Base-by-base conservation (phyloP, 2,888 invertebrate species). In the Ditylenchus weischeri region DNA sequence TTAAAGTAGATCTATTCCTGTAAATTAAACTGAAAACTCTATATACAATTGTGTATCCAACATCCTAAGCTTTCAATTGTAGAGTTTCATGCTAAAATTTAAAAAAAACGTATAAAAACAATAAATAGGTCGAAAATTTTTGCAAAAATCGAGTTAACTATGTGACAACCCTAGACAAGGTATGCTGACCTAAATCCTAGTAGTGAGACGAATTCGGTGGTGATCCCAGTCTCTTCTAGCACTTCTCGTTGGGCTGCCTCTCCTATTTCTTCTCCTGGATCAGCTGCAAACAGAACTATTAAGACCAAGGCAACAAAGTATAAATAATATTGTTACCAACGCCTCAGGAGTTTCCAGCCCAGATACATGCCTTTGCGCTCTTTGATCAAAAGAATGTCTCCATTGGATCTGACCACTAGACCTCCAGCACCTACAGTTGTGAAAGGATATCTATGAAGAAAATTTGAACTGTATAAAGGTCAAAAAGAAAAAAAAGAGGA, bases 311-410 rank as follows among this genome's bases (percentile, higher is more conserved):
- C n/a, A 18, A 23, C 54, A 54, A 18, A 10, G 21, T 50, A 6
- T 4, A 54, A 54, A 54, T 15, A 54, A 13, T 29, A 11, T 54
- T 2, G n/a, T 11, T 54, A 54, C 54, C 54, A 7, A 51, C 90
- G 62, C 93, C 93, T 64, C 94, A 93, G 19, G 94, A 93, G 85
- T 85, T 93, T 93, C 92, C 92, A 93, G 79, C 88, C 88, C 5
- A 87, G 85, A 35, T 72, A 78, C 18, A 67, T 69, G 68, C 86
- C 84, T 79, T 88, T 88, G 79, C 88, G 88, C 82, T 94, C 93
- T 75, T 88, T 87, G 0, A 94, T 90, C 23, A 90, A 90, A 63
- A 94, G 86, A 64, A 94, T 85, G 85, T 92, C 88, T 65, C 89
- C 87, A 11, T 88, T 86, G 8, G 89, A 88, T 84, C 92, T 91